A percentile compares a stretch with the other conserved stretches of the same genome.
Conservation (phyloP, 2,113 vertebrate species). For the Dipodomys spectabilis region DNA sequence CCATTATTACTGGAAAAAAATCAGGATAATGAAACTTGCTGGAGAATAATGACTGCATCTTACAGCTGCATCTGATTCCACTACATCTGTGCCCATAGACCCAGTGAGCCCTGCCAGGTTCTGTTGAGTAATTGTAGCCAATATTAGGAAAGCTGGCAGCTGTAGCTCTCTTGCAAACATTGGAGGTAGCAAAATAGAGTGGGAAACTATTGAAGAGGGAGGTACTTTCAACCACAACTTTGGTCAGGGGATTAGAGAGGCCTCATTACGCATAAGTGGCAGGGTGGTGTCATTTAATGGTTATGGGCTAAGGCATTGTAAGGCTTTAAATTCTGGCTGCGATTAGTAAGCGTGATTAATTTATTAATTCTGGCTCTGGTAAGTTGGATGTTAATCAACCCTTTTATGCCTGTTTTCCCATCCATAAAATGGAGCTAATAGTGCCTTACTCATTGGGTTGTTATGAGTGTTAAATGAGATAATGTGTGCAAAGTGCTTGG, state of each 20-base stretch:
- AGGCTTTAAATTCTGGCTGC: constrained; percentile 17
- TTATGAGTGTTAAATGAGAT: constrained; percentile 35
- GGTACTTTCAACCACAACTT: neutral
- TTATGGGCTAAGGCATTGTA: neutral
- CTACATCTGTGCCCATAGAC: neutral
- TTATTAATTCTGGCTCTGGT: neutral
- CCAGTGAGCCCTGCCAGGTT: constrained; percentile 32
- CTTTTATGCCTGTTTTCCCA: constrained; percentile 1
- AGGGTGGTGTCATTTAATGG: neutral
- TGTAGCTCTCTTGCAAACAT: neutral
- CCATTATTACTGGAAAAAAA: constrained; percentile 58
- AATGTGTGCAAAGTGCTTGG: neutral
- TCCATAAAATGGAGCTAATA: constrained; percentile 18
- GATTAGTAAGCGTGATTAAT: neutral
- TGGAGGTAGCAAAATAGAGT: neutral
- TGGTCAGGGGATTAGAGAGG: neutral
- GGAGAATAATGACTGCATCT: constrained; percentile 37
- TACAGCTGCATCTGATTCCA: constrained; percentile 18
- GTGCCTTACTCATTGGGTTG: neutral
- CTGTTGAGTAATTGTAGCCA: constrained; percentile 41
- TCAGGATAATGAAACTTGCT: constrained; percentile 49
- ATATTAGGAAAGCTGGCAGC: constrained; percentile 13
- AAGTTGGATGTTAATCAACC: neutral
- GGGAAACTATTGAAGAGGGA: neutral
- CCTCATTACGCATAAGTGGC: neutral